These are phyloP conservation scores for Loripinus fragilis DNA, from an alignment of 2,888 invertebrate genomes.

Conservation along the genomic window DNA sequence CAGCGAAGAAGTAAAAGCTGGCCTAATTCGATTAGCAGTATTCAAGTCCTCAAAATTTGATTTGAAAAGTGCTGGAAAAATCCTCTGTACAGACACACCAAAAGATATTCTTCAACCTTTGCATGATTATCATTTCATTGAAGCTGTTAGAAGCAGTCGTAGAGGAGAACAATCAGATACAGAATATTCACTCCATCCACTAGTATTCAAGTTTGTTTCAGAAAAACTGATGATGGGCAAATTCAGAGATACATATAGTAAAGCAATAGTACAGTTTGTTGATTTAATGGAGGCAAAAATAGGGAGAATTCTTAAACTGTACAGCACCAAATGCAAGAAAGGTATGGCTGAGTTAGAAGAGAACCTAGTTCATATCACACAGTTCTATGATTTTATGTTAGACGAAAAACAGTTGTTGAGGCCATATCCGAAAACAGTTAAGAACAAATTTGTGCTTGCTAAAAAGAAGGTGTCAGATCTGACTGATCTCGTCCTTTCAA, in stretches of 20 bases:
- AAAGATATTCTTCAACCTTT: slow-evolving; percentile 15
- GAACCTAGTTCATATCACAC: slow-evolving; percentile 39
- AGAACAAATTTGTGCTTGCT: slow-evolving; percentile 27
- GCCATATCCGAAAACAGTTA: slow-evolving; percentile 22
- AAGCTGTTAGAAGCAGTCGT: not conserved
- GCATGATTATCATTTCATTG: slow-evolving; percentile 33
- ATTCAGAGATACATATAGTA: not conserved
- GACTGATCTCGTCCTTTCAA: slow-evolving; percentile 43
- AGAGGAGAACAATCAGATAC: not conserved
- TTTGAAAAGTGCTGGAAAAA: slow-evolving; percentile 12
- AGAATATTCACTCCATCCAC: slow-evolving; percentile 46
- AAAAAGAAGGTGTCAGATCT: slow-evolving; percentile 53
- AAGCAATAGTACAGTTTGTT: slow-evolving; percentile 41
- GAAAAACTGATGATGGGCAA: slow-evolving; percentile 34
- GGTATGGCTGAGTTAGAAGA: slow-evolving; percentile 40
- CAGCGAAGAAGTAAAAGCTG: not conserved
- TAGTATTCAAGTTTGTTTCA: slow-evolving; percentile 44
- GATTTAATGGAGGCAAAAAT: slow-evolving; percentile 40
- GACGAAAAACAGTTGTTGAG: slow-evolving; percentile 26
- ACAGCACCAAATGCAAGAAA: slow-evolving; percentile 38
- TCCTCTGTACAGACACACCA: not conserved
- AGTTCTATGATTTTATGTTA: slow-evolving; percentile 42
- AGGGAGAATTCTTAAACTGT: slow-evolving; percentile 24
- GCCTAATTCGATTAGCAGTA: slow-evolving; percentile 39
- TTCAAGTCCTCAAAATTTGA: slow-evolving; percentile 44